Percentiles rank a stretch among this genome's conserved stretches.
Conservation (phyloP, 2,113 vertebrate genomes). For the Xerus inauris region DNA sequence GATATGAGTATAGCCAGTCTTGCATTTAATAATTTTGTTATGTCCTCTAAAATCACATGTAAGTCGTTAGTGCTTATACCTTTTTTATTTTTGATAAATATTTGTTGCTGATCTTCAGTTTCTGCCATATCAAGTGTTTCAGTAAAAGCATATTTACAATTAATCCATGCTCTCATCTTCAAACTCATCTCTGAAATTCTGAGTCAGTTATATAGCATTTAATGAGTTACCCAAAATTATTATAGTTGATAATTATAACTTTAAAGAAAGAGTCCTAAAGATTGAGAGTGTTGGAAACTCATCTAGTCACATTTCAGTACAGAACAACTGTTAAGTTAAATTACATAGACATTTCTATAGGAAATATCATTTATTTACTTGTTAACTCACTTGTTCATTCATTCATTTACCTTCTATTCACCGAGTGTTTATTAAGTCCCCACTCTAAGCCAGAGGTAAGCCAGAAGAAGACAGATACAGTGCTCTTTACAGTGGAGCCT, state of each 20-base stretch:
- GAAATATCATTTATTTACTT: not conserved
- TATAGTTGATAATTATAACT: not conserved
- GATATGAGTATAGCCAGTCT: not conserved
- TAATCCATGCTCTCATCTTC: not conserved
- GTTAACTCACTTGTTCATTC: not conserved
- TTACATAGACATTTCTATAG: not conserved
- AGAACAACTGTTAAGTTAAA: not conserved
- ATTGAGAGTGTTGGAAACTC: not conserved
- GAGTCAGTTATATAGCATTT: not conserved
- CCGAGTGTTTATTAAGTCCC: not conserved
- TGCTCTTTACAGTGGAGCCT: not conserved
- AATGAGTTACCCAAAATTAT: not conserved
- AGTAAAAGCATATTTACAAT: not conserved
- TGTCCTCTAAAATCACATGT: not conserved
- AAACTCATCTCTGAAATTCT: conserved; percentile 11
- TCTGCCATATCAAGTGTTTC: not conserved
- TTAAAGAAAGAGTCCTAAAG: not conserved
- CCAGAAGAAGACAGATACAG: not conserved
- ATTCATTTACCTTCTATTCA: not conserved
- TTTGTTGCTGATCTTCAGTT: not conserved
- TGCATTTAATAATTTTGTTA: not conserved
- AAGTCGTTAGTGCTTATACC: not conserved
- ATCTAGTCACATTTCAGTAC: not conserved
- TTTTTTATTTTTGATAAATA: not conserved
- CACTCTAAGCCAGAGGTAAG: not conserved